Base-by-base conservation (phyloP, 2,888 invertebrate genomes). In the Exocentrus adspersus region DNA sequence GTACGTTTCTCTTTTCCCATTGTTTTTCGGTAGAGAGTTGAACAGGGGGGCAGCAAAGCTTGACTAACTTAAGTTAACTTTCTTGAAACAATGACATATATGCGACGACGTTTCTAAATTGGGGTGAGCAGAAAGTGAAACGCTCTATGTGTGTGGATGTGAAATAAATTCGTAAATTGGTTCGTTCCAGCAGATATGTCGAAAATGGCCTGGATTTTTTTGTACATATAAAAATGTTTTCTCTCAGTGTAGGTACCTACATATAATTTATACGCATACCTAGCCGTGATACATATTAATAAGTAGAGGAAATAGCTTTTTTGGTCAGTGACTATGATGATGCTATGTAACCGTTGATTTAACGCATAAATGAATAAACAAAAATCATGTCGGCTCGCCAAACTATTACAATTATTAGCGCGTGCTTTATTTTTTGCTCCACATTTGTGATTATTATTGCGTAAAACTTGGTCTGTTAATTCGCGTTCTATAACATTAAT, bases 21-120 rank as follows among this genome's bases (percentile, higher is more conserved):
- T 77, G 77, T 77, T 66, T 74, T 73, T 69, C 54, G 50, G 57
- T 68, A 75, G 74, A 75, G 74, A 77, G 75, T 74, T 72, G 73
- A 75, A 76, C 60, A 7, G 45, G 32, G 45, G 32, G 7, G 43
- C 56, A 63, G 6, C 67, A 62, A 60, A 50, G 43, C 60, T 46
- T 67, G 53, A 67, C 62, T 60, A 62, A 57, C 14, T 24, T 57
- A 50, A 53, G 32, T 20, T 16, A 32, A 52, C 60, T 53, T 60
- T 60, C 45, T 16, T 42, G 16, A 20, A 54, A 41, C 37, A 58
- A 61, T 59, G 62, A 58, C 57, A 58, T 48, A 17, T 48, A 17
- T n/a, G n/a, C n/a, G n/a, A n/a, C 28, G 10, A 14, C 17, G 10
- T 28, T 46, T 48, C 28, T 24, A 14, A 28, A 48, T 16, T 37